Base-by-base conservation (phyloP, 2,888 invertebrate genomes). In the Linnaemya tessellans region DNA sequence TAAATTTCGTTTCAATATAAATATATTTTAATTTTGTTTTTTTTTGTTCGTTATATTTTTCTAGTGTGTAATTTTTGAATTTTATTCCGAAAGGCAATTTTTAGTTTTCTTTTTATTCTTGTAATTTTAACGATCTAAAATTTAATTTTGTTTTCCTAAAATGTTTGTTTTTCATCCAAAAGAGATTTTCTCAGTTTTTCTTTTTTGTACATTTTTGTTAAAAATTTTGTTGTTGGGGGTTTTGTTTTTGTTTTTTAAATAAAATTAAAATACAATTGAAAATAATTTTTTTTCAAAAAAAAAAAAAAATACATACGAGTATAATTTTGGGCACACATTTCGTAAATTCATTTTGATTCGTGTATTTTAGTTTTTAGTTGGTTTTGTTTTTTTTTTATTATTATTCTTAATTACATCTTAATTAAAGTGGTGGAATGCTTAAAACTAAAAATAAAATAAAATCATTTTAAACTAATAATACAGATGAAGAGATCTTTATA, bases 1-100 rank as follows among this genome's bases (percentile, higher is more conserved):
- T 80, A 84, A 86, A 81, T 74, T 83, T 83, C 38, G 67, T 56
- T 77, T 77, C 49, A 75, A 71, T 79, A 81, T 67, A 78, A 43
- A 73, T 80, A 83, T 65, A 64, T 67, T 58, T 77, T 30, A 15
- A 22, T 71, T 83, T 78, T 58, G 43, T 77, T 82, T 60, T 7
- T 30, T 67, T 67, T 56, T 51, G 20, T 78, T 84, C 68, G 73
- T 80, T 84, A 84, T 56, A 84, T 51, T 78, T 84, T 80, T 77
- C 85, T 85, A 85, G 75, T 65, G 74, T 64, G 49, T 88, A 86
- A 84, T 89, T 88, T 90, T 90, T 91, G 90, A 91, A 91, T 91
- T 91, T 90, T 88, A 91, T 91, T 91, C 91, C 91, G 89, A 91
- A 91, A 91, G 91, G 91, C 91, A 91, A 89, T 91, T 91, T 91